These are phyloP conservation scores for Syrphus vitripennis DNA, from an alignment of 2,888 invertebrate species.

Conservation along the genomic window DNA sequence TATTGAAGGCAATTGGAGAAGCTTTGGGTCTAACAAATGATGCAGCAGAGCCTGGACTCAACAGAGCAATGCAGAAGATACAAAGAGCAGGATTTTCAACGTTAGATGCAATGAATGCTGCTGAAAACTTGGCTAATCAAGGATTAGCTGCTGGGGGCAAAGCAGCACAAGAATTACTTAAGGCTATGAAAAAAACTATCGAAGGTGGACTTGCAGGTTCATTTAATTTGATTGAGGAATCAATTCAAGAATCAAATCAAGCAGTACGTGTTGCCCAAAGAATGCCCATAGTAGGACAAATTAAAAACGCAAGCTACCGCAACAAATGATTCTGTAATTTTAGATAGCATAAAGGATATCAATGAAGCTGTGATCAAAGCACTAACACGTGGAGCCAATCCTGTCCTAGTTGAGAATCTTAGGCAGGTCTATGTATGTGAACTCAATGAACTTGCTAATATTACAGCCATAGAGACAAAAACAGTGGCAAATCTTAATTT, in stretches of 20 bases:
- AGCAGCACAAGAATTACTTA: neutral
- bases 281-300: neutral
- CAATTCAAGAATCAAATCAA: neutral
- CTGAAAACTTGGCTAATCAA: neutral
- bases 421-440: neutral
- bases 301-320: neutral
- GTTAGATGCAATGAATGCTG: neutral
- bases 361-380: neutral
- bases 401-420: neutral
- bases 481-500: neutral
- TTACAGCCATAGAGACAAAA: neutral
- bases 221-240: neutral
- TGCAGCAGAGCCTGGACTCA: neutral
- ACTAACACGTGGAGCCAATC: neutral
- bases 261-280: neutral
- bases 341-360: neutral
- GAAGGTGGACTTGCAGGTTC: neutral
- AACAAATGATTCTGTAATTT: neutral
- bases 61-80: neutral
- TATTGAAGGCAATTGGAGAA: neutral
- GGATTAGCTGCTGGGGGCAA: neutral
- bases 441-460: neutral
- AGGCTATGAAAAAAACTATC: rapidly evolving
- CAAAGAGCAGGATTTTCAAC: neutral
- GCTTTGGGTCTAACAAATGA: neutral